A percentile compares a stretch with the other conserved stretches of the same genome.
Conservation (phyloP, 2,888 invertebrate species). For the Drosophila ustulata region DNA sequence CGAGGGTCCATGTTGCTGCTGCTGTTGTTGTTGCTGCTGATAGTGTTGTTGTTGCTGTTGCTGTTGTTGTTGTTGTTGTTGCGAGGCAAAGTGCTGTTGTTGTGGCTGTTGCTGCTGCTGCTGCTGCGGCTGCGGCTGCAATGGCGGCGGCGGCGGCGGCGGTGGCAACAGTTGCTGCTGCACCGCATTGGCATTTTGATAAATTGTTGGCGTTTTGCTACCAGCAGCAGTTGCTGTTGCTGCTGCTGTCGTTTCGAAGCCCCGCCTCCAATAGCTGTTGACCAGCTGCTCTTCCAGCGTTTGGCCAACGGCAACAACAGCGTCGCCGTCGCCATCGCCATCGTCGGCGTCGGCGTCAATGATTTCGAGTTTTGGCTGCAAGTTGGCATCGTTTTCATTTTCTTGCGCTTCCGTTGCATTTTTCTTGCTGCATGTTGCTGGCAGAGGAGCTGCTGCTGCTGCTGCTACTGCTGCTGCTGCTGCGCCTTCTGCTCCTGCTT, state of each 20-base stretch:
- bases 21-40: constrained; percentile 59
- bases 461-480: background rate
- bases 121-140: constrained; percentile 45
- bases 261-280: constrained; percentile 91
- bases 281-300: constrained; percentile 91
- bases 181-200: constrained; percentile 77
- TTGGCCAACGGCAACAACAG: constrained; percentile 24
- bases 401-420: constrained; percentile 22
- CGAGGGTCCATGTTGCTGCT: constrained; percentile 84
- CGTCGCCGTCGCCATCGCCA: background rate
- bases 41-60: constrained; percentile 50
- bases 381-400: constrained; percentile 36
- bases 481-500: background rate
- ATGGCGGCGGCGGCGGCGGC: constrained; percentile 79
- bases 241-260: constrained; percentile 86
- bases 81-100: constrained; percentile 51
- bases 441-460: background rate
- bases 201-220: constrained; percentile 82
- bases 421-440: background rate
- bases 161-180: constrained; percentile 84
- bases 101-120: constrained; percentile 54
- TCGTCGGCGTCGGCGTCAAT: constrained; percentile 40
- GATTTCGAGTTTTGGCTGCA: constrained; percentile 54
- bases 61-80: constrained; percentile 58
- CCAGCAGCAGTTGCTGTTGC: constrained; percentile 35